A percentile compares a stretch with the other conserved stretches of the same genome.
phyloP scores from a whole-genome alignment of 1,140 invertebrate genomes.

The Aphaenogaster floridana region DNA sequence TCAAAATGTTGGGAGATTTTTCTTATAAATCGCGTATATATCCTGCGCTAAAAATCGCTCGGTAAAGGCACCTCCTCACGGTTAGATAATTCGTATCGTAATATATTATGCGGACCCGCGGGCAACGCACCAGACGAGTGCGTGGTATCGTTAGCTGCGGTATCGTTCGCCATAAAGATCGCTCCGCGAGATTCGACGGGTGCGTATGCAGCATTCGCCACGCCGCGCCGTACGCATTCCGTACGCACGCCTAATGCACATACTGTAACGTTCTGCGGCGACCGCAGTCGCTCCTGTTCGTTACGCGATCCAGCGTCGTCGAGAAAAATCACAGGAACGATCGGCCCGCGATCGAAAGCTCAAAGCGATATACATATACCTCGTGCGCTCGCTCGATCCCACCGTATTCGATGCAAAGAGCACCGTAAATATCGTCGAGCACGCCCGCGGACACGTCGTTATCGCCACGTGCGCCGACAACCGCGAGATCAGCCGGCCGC shows the following conservation, averaged over 20 bases:
- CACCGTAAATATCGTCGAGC: slow-evolving; percentile 57
- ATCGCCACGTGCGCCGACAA: slow-evolving; percentile 48
- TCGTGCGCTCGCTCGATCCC: slow-evolving; percentile 50
- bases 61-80: slow-evolving; percentile 73
- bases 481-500: slow-evolving; percentile 27
- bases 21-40: neutral
- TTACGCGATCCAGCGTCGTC: slow-evolving; percentile 27
- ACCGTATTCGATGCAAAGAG: slow-evolving; percentile 52
- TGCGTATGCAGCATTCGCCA: neutral
- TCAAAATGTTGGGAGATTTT: neutral
- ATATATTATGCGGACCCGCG: slow-evolving; percentile 65
- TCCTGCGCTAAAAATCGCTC: slow-evolving; percentile 16
- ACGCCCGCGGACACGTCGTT: slow-evolving; percentile 59
- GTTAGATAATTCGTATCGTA: slow-evolving; percentile 78
- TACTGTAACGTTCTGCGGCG: slow-evolving; percentile 5
- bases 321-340: slow-evolving; percentile 38
- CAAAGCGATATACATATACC: slow-evolving; percentile 35
- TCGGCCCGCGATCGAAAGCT: slow-evolving; percentile 60
- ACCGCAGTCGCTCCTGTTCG: slow-evolving; percentile 25
- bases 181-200: slow-evolving; percentile 55
- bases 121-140: slow-evolving; percentile 66
- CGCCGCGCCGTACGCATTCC: slow-evolving; percentile 12
- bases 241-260: slow-evolving; percentile 7
- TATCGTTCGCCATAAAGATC: slow-evolving; percentile 67
- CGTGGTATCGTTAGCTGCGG: slow-evolving; percentile 29